Evolutionary conservation across 1,140 invertebrate species (phyloP), one percentile per base, ranked within the genome.

Genomic region (Neomicropteryx cornuta): DNA sequence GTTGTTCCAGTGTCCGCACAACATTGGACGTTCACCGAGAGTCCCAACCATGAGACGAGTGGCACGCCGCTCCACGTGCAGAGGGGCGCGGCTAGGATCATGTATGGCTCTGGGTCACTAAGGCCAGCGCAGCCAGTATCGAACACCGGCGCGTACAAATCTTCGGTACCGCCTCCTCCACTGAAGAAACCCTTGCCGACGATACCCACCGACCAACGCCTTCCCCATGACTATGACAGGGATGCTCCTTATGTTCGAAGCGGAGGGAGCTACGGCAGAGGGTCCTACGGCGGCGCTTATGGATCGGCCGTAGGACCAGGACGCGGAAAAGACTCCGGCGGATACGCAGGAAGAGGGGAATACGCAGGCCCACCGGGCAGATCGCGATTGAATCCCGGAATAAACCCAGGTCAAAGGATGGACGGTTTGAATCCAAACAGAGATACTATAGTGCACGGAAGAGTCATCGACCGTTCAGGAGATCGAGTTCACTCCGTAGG

Each of bases 21-120:
- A n/a, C n/a, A n/a, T n/a, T n/a, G n/a, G n/a, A n/a, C n/a, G n/a
- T n/a, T n/a, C n/a, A n/a, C n/a, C n/a, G n/a, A n/a, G n/a, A n/a
- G n/a, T n/a, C n/a, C n/a, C n/a, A n/a, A n/a, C n/a, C n/a, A n/a
- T n/a, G n/a, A n/a, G n/a, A n/a, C n/a, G n/a, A n/a, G n/a, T n/a
- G n/a, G n/a, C n/a, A 46, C 44, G n/a, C 41, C 43, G 27, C 18
- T 36, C 10, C 52, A 58, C 10, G 49, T 61, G 8, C 71, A 72
- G 47, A 59, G 66, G 47, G 72, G 72, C 14, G 70, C 70, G 5
- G 71, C 71, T 2, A 54, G 72, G 5, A 69, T 72, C 51, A 71
- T 74, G 61, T 71, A 60, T 41, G 72, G 71, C n/a, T 73, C 71
- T 14, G 66, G 70, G 27, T 70, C 63, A 43, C 47, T 74, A 3